These are phyloP conservation scores for Spisula solida DNA, from an alignment of 2,888 invertebrate species.

Conservation along the genomic window DNA sequence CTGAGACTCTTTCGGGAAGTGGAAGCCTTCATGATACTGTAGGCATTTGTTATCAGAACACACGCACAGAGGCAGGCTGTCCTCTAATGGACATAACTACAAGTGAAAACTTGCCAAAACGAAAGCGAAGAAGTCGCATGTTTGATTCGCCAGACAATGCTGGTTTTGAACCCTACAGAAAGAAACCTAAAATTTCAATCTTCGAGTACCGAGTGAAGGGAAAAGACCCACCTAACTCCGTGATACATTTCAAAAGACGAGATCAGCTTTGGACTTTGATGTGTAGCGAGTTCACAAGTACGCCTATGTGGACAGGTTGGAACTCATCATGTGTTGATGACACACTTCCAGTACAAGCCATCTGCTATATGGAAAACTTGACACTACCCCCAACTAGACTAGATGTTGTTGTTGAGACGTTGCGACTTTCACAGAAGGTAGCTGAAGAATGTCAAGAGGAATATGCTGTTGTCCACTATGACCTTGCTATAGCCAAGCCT, in stretches of 20 bases:
- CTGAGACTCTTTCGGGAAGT: conserved; percentile 62
- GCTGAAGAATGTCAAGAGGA: conserved; percentile 56
- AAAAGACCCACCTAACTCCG: neutral
- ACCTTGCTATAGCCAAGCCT: conserved; percentile 64
- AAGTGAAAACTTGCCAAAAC: neutral
- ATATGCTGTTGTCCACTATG: conserved; percentile 66
- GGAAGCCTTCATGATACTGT: conserved; percentile 67
- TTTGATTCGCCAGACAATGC: neutral
- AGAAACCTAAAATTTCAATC: no score
- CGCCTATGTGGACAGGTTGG: conserved; percentile 69
- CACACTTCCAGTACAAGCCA: conserved; percentile 54
- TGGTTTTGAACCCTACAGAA: no score
- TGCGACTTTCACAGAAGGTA: conserved; percentile 56
- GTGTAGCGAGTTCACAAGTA: neutral
- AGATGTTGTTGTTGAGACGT: conserved; percentile 65
- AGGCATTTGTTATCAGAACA: conserved; percentile 67
- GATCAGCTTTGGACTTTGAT: conserved; percentile 21
- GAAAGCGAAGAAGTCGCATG: conserved; percentile 11
- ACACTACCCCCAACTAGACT: conserved; percentile 52
- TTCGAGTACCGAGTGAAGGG: no score
- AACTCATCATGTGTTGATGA: conserved; percentile 54
- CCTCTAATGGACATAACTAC: no score
- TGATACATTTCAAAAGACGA: neutral
- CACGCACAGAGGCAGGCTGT: neutral
- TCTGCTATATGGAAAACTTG: conserved; percentile 67